Evolutionary conservation across 2,113 vertebrate species (phyloP).

Genomic region (Phalacrocorax aristotelis): DNA sequence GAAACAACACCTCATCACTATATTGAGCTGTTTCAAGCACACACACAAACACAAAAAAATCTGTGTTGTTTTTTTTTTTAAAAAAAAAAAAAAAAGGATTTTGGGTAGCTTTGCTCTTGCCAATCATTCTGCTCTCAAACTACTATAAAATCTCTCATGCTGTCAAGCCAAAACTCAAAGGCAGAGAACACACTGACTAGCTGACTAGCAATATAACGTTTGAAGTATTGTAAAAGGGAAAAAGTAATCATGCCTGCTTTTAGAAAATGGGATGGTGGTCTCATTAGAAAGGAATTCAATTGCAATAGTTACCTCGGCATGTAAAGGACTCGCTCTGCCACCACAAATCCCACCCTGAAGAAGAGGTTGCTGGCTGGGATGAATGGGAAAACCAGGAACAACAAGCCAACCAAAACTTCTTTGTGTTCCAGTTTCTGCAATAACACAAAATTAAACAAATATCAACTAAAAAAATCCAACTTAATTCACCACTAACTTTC

Average conservation of each 20-base stretch:
- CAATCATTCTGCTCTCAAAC: conserved; percentile 13
- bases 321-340: conserved; percentile 97
- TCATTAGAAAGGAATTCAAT: conserved; percentile 41
- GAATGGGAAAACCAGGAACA: conserved; percentile 95
- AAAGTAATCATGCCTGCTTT: conserved; percentile 5
- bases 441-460: conserved; percentile 70
- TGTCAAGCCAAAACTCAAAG: not conserved
- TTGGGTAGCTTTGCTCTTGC: conserved; percentile 6
- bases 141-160: not conserved
- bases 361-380: conserved; percentile 97
- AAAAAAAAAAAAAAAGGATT: not conserved
- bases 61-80: not conserved
- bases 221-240: not conserved
- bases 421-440: conserved; percentile 85
- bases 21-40: not conserved
- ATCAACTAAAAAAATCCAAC: conserved; percentile 53
- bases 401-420: conserved; percentile 88
- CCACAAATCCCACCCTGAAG: conserved; percentile 98
- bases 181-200: conserved; percentile 5
- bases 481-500: not conserved
- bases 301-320: conserved; percentile 90
- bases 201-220: not conserved
- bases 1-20: not conserved
- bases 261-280: conserved; percentile 11
- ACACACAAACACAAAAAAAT: not conserved